Base-by-base conservation (phyloP, 1,140 invertebrate species). In the Melipona quadrifasciata region DNA sequence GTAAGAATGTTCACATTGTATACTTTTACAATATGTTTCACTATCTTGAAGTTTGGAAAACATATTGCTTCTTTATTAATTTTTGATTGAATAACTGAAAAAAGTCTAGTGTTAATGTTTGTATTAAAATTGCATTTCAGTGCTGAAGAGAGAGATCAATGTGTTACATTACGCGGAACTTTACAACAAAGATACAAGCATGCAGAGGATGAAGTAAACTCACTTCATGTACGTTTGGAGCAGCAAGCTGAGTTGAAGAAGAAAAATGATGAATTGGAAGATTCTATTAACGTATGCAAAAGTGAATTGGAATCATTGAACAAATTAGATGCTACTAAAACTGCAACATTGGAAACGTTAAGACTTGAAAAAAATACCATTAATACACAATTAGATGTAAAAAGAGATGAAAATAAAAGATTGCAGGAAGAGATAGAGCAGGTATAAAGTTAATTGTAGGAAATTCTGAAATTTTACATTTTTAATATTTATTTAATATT, bases 101-200 rank as follows among this genome's bases (percentile, higher is more conserved):
- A 12, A 17, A 51, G 16, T 17, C 24, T 34, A 16, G 17, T 65
- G 74, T 51, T 58, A 58, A 82, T 53, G 16, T 84, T 71, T 4
- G 14, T 47, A 19, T 19, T 3, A 53, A 55, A 47, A 61, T 61
- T 51, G 47, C 64, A 16, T 90, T 90, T 67, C 75, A 95, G 95
- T 72, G 90, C 92, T 2, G 93, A 95, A 77, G 94, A 95, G 87
- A 93, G 93, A 84, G 93, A 95, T 86, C 92, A 93, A 81, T 95
- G 94, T 81, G 86, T 93, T 31, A 94, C 91, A 19, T 82, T 89
- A 24, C 82, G 92, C 16, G 88, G 80, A 68, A 90, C 90, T 47
- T 80, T 92, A 11, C 89, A 94, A 64, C 84, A 92, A 55, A 91
- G 91, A 39, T 88, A 91, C 24, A 94, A 93, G 77, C 86, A 86